Base-by-base conservation (phyloP, 1,140 invertebrate genomes). In the Cataglyphis hispanica region DNA sequence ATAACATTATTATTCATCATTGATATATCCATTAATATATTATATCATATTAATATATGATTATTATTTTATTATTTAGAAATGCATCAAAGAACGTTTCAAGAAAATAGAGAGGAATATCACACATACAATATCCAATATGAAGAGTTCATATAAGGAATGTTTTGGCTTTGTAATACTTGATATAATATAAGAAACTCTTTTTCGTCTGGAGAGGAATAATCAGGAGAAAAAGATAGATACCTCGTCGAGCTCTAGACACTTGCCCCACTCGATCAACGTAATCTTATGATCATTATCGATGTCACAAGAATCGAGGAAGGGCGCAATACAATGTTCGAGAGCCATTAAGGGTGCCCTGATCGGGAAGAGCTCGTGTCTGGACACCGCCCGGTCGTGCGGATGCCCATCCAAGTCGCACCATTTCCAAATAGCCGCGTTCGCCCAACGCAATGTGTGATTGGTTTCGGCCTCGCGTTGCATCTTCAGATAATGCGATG, bases 361-460 rank as follows among this genome's bases (percentile, higher is more conserved):
- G 91, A 99, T 98, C 19, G 98, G 98, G 96, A 99, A 99, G 75
- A 99, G 95, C 94, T 99, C 98, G 95, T 99, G 98, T 53, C 98
- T 97, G 5, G 98, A 99, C 4, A 99, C 98, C 84, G 97, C 96
- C 92, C 97, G 97, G 95, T 99, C 98, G 90, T 98, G 97, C 81
- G 98, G 97, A 94, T 98, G 96, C 22, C 97, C 97, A 94, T 99
- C 98, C 63, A 99, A 95, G 93, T 99, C 98, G 93, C 98, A 99
- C 97, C 98, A 99, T 93, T 99, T 99, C 98, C 98, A 99, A 76
- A 99, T 97, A 50, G 98, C 98, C 16, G 98, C 98, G 93, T 98
- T 98, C 6, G 97, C 96, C 98, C 98, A 99, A 89, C 97, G 96
- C 46, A 97, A 95, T 0, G 97, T 97, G 89, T 97, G 96, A 92